phyloP scores from a whole-genome alignment of 2,888 invertebrate species.

The Smittia aterrima region DNA sequence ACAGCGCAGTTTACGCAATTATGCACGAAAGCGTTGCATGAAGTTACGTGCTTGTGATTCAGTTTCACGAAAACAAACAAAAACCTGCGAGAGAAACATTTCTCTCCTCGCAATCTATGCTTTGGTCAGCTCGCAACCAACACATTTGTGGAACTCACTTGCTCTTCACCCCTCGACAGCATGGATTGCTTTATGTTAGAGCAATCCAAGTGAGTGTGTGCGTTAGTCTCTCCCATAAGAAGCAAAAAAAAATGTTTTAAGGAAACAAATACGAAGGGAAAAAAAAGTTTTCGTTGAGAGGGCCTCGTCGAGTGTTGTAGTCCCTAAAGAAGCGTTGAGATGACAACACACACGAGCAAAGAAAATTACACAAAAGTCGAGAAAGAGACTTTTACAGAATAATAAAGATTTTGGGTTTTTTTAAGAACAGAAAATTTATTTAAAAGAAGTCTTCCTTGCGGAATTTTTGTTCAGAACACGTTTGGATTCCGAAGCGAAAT shows the following conservation, averaged over 20 bases:
- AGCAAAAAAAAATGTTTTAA: neutral
- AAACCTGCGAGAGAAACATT: neutral
- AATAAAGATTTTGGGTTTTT: slow-evolving; percentile 5
- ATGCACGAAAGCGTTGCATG: neutral
- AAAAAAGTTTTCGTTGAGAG: neutral
- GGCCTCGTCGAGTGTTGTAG: slow-evolving; percentile 15
- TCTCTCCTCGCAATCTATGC: neutral
- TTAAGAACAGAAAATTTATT: slow-evolving; percentile 32
- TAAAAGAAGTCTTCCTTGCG: slow-evolving; percentile 39
- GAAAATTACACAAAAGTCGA: slow-evolving; percentile 34
- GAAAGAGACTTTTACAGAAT: slow-evolving; percentile 13
- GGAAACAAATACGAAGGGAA: slow-evolving; percentile 1
- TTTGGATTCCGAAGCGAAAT: slow-evolving; percentile 23
- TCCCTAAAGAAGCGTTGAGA: slow-evolving; percentile 30
- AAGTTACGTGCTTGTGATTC: neutral
- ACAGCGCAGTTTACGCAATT: neutral
- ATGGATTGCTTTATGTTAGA: slow-evolving; percentile 2
- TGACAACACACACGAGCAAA: slow-evolving; percentile 31
- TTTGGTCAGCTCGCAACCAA: slow-evolving; percentile 13
- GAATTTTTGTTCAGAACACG: slow-evolving; percentile 29
- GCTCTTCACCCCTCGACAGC: neutral
- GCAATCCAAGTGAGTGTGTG: neutral
- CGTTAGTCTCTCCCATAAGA: slow-evolving; percentile 1
- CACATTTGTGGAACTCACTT: neutral
- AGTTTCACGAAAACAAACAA: neutral